A percentile compares a stretch with the other conserved stretches of the same genome.
Evolutionary conservation across 2,113 vertebrate species (phyloP).

Genomic region (Papio anubis): DNA sequence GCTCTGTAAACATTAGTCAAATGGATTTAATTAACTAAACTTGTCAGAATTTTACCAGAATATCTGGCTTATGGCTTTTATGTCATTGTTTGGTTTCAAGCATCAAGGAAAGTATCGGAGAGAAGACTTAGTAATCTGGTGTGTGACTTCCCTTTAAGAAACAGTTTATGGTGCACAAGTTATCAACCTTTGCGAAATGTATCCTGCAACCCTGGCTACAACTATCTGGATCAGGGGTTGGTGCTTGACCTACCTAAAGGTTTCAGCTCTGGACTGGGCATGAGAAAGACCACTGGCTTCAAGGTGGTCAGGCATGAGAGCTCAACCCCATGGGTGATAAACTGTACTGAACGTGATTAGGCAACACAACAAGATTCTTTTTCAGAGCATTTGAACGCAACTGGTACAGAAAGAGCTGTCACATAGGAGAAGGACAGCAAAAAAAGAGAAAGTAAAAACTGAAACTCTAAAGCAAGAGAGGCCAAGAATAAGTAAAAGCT

Average conservation of each 20-base stretch:
- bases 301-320: background rate
- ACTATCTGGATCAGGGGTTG: background rate
- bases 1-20: conserved; percentile 15
- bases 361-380: background rate
- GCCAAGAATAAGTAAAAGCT: background rate
- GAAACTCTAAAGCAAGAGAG: background rate
- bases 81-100: background rate
- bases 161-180: background rate
- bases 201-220: background rate
- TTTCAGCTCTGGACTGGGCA: background rate
- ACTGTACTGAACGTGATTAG: background rate
- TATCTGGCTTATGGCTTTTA: conserved; percentile 14
- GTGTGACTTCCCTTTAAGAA: background rate
- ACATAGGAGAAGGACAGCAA: background rate
- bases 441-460: background rate
- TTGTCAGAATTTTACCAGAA: conserved; percentile 42
- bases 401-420: background rate
- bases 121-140: background rate
- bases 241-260: background rate
- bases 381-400: background rate
- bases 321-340: background rate
- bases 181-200: background rate
- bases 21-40: conserved; percentile 50
- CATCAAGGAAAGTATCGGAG: background rate
- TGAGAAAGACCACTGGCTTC: background rate